These are phyloP conservation scores for Phrynosoma blainvillii DNA, from an alignment of 2,113 vertebrate species.

Conservation along the genomic window DNA sequence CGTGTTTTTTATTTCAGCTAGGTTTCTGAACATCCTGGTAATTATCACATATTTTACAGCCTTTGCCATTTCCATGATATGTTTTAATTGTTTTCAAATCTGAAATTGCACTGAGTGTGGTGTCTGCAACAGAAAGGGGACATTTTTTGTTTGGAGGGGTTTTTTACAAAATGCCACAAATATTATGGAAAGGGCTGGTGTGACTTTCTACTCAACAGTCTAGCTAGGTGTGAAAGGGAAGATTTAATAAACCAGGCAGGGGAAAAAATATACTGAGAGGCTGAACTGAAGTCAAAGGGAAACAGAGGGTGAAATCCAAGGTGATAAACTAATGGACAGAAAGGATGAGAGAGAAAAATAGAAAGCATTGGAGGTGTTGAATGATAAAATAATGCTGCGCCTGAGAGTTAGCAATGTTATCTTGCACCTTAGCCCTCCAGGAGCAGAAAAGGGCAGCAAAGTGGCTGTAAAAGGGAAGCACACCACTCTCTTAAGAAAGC, in stretches of 20 bases:
- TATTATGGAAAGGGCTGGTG: conserved; percentile 2
- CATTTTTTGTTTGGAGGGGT: not conserved
- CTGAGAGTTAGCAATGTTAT: not conserved
- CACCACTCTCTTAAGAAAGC: not conserved
- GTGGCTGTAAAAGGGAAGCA: not conserved
- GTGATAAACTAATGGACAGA: conserved; percentile 5
- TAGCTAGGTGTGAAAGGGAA: conserved; percentile 21
- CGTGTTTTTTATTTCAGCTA: not conserved
- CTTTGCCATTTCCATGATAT: not conserved
- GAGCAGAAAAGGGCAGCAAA: conserved; percentile 25
- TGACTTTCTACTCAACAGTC: conserved; percentile 20
- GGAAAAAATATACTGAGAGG: not conserved
- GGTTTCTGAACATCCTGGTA: not conserved
- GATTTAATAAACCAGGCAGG: conserved; percentile 28
- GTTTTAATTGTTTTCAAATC: not conserved
- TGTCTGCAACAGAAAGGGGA: not conserved
- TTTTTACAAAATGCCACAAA: not conserved
- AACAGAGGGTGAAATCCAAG: conserved; percentile 15
- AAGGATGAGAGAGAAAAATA: conserved; percentile 25
- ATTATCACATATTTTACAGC: not conserved
- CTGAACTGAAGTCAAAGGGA: conserved; percentile 24
- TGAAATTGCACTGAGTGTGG: not conserved
- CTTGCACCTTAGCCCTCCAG: not conserved
- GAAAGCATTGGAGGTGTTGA: conserved; percentile 27
- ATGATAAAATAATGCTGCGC: conserved; percentile 19